phyloP scores from a whole-genome alignment of 2,113 vertebrate species.

The Catharus minimus region DNA sequence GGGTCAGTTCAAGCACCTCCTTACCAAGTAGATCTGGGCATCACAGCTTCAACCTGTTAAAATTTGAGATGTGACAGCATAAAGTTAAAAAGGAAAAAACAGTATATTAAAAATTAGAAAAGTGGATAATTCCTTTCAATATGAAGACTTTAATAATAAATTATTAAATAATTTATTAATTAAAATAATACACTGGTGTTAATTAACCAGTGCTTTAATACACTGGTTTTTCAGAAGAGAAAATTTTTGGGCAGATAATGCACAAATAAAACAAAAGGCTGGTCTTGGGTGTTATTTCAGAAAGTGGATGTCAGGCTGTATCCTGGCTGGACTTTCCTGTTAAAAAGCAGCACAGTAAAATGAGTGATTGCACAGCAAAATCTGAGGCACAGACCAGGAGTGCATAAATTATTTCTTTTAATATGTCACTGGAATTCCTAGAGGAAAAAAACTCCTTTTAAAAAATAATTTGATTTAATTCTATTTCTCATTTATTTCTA shows the following conservation, averaged over 20 bases:
- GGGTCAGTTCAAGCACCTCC: not conserved
- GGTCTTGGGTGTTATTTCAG: not conserved
- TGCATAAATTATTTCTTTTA: conserved; percentile 3
- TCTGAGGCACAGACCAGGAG: not conserved
- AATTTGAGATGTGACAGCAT: not conserved
- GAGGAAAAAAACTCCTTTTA: not conserved
- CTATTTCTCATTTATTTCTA: conserved; percentile 40
- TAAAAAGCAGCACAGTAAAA: not conserved
- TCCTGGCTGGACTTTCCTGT: not conserved
- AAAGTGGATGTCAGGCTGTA: not conserved
- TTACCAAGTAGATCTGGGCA: not conserved
- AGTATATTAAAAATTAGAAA: not conserved
- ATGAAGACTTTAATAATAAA: not conserved
- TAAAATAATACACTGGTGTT: too few species aligned
- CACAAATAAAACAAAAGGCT: not conserved
- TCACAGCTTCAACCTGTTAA: not conserved
- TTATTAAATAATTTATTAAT: too few species aligned
- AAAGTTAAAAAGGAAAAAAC: not conserved
- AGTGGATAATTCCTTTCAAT: not conserved
- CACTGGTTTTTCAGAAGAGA: not conserved
- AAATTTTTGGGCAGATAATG: not conserved
- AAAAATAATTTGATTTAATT: conserved; percentile 1
- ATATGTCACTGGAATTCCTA: conserved; percentile 23
- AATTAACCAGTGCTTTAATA: not conserved
- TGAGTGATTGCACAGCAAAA: not conserved